phyloP scores from a whole-genome alignment of 2,113 vertebrate genomes.

The Egretta garzetta region DNA sequence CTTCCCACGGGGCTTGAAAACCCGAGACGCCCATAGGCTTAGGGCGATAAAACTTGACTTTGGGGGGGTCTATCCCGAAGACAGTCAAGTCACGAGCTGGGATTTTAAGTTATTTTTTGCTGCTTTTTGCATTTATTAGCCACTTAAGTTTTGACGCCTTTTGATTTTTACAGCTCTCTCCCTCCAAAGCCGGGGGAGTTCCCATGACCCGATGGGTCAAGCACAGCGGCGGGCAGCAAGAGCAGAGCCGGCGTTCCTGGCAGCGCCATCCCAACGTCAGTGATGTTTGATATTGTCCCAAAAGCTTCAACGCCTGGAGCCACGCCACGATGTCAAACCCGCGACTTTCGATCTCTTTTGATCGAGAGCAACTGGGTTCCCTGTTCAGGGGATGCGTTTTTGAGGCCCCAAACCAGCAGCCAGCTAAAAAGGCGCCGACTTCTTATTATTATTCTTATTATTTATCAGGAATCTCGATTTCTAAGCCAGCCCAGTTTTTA shows the following conservation, averaged over 20 bases:
- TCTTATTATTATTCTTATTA: neutral
- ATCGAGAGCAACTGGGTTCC: neutral
- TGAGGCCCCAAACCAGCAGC: too few species aligned
- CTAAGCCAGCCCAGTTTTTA: neutral
- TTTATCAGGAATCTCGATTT: neutral
- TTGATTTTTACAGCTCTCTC: too few species aligned
- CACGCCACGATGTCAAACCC: accelerated
- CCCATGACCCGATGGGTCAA: too few species aligned
- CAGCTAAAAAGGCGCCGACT: neutral
- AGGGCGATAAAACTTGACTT: accelerated
- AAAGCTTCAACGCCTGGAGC: neutral
- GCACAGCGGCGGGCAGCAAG: neutral
- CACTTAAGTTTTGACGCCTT: neutral
- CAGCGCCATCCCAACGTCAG: accelerated
- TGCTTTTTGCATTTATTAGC: neutral
- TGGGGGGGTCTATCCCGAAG: neutral
- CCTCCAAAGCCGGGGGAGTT: neutral
- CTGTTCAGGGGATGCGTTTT: too few species aligned
- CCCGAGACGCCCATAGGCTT: neutral
- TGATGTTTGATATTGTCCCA: neutral
- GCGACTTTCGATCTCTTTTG: neutral
- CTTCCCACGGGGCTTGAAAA: neutral
- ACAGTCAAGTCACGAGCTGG: neutral
- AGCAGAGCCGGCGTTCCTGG: neutral
- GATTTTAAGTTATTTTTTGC: neutral